Base-by-base conservation (phyloP, 2,797 vertebrate species). In the Notamacropus eugenii region DNA sequence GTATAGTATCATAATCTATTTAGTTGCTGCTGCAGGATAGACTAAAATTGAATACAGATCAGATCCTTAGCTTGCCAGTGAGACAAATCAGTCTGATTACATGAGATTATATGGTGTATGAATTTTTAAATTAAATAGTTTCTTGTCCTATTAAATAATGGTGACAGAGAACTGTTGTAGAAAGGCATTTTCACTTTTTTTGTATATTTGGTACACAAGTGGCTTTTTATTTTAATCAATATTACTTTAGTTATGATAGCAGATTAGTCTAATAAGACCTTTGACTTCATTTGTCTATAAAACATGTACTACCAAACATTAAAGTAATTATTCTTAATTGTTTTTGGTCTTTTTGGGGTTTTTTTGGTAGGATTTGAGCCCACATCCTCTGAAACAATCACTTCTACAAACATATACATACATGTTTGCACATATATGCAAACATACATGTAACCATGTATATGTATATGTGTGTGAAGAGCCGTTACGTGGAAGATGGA, bases 121-220 rank as follows among this genome's bases (percentile, higher is more conserved):
- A 95, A 67, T 95, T 98, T 98, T 97, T 92, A 97, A 97, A 97
- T 97, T 93, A 96, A 93, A 2, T 74, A 56, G 31, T 97, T 97
- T 97, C 92, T 95, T 97, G 93, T 93, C 40, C 52, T 96, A 54
- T 96, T 98, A 98, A 97, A 92, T 93, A 96, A 95, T 16, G 93
- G 59, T 16, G 31, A 0, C 56, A 91, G 94, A 92, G 55, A 91
- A 31, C 5, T 97, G 50, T 46, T 97, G 94, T 57, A 93, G 22
- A 56, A 95, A 59, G 46, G 54, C 92, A 91, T 92, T 96, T 96
- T 98, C 13, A 93, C 57, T 98, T 96, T 92, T 94, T 91, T 22
- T 96, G 14, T 96, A 92, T 95, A 94, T 96, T 95, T 97, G 12
- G 96, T 94, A 96, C 90, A 87, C 19, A 1, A 28, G 24, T 5